phyloP scores from a whole-genome alignment of 1,140 invertebrate species.

The Aethina tumida region DNA sequence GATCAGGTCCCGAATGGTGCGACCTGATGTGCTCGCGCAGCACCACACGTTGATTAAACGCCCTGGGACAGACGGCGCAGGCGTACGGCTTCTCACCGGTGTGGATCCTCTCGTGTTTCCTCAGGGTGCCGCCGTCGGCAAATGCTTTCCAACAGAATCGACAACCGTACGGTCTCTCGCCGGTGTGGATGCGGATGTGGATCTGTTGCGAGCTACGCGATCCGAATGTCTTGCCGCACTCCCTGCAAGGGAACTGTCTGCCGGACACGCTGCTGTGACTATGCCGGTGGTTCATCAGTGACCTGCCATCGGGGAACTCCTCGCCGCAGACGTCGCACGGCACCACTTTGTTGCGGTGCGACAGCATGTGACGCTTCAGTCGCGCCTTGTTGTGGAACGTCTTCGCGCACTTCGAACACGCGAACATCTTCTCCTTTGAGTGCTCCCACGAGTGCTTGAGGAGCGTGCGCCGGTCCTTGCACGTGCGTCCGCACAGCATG shows the following conservation, averaged over 20 bases:
- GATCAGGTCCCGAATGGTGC: constrained; percentile 69
- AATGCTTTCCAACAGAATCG: constrained; percentile 98
- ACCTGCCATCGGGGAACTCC: constrained; percentile 58
- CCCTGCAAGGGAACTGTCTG: constrained; percentile 70
- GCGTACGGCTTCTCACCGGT: constrained; percentile 93
- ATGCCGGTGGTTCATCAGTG: constrained; percentile 59
- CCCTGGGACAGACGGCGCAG: constrained; percentile 85
- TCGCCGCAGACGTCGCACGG: constrained; percentile 60
- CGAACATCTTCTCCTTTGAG: constrained; percentile 45
- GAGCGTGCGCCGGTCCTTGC: constrained; percentile 55
- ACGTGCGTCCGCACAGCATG: constrained; percentile 49
- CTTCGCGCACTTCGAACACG: constrained; percentile 53
- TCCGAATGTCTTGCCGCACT: constrained; percentile 76
- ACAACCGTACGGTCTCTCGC: constrained; percentile 71
- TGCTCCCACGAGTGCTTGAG: constrained; percentile 58
- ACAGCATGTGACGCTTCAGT: constrained; percentile 53
- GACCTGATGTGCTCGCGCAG: constrained; percentile 70
- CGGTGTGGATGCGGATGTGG: constrained; percentile 80
- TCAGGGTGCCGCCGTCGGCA: constrained; percentile 92
- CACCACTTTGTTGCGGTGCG: constrained; percentile 58
- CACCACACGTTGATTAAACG: constrained; percentile 76
- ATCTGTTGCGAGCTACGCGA: constrained; percentile 87
- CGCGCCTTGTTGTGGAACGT: constrained; percentile 59
- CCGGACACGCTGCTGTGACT: constrained; percentile 44
- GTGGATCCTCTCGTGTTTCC: constrained; percentile 96